These are phyloP conservation scores for Parauchenoglanis ngamensis DNA, from an alignment of 2,797 vertebrate genomes.

Conservation along the genomic window DNA sequence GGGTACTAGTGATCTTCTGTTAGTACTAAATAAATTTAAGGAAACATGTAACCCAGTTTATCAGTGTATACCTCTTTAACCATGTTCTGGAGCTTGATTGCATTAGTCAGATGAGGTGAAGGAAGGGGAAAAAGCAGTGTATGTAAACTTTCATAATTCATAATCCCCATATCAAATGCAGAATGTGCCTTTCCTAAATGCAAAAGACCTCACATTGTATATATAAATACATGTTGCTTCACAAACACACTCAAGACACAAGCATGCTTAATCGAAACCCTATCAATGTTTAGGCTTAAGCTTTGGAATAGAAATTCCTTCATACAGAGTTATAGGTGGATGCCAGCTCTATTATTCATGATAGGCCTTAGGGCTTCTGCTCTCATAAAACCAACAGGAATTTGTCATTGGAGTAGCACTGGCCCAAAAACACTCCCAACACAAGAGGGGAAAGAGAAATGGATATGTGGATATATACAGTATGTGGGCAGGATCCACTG, in stretches of 20 bases:
- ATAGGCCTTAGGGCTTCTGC: conserved; percentile 13
- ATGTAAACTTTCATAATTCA: conserved; percentile 37
- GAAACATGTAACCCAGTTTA: not conserved
- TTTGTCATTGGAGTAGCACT: conserved; percentile 8
- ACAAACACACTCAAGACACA: not conserved
- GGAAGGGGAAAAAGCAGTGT: conserved; percentile 21
- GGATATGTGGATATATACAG: conserved; percentile 32
- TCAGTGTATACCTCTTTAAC: not conserved
- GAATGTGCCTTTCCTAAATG: conserved; percentile 6
- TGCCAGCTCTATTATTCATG: conserved; percentile 18
- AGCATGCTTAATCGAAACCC: conserved; percentile 1
- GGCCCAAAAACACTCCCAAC: conserved; percentile 2
- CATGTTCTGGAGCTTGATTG: not conserved
- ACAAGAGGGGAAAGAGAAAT: not conserved
- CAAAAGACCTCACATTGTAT: not conserved
- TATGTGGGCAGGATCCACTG: conserved; percentile 21
- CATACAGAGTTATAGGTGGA: conserved; percentile 2
- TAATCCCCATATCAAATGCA: not conserved
- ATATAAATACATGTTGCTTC: not conserved
- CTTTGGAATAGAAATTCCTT: conserved; percentile 20
- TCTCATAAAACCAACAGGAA: conserved; percentile 30
- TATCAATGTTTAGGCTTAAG: conserved; percentile 9
- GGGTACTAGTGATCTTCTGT: not conserved
- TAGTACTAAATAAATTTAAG: not conserved
- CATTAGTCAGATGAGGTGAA: not conserved